These are phyloP conservation scores for Enoplosus armatus DNA, from an alignment of 2,797 vertebrate genomes.

Conservation along the genomic window DNA sequence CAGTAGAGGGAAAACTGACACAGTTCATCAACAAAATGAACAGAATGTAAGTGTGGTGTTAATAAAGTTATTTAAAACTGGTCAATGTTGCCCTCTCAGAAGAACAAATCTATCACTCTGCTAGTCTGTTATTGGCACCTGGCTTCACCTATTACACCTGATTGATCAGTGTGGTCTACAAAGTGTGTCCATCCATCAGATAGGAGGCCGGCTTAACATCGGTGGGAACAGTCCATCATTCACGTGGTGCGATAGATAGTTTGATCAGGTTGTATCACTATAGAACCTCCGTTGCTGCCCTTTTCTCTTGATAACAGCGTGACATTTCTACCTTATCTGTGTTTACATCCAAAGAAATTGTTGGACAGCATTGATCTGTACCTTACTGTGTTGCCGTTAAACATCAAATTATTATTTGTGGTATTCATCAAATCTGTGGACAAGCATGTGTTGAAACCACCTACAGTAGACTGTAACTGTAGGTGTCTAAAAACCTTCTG, in stretches of 20 bases:
- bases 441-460: background rate
- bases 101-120: background rate
- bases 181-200: constrained; percentile 40
- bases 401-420: background rate
- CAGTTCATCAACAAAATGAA: background rate
- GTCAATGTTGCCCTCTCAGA: background rate
- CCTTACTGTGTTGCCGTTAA: background rate
- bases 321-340: background rate
- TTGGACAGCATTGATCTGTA: background rate
- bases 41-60: background rate
- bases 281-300: background rate
- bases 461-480: too few species aligned
- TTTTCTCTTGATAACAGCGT: background rate
- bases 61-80: background rate
- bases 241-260: background rate
- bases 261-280: background rate
- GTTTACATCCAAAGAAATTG: background rate
- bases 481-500: too few species aligned
- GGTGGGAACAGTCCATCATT: constrained; percentile 16
- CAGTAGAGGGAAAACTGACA: background rate
- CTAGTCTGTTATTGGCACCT: constrained; percentile 26
- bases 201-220: background rate
- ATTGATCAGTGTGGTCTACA: constrained; percentile 46
- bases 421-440: background rate
- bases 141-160: constrained; percentile 7